These are phyloP conservation scores for Melipona beecheii DNA, from an alignment of 2,888 invertebrate genomes.

Conservation along the genomic window DNA sequence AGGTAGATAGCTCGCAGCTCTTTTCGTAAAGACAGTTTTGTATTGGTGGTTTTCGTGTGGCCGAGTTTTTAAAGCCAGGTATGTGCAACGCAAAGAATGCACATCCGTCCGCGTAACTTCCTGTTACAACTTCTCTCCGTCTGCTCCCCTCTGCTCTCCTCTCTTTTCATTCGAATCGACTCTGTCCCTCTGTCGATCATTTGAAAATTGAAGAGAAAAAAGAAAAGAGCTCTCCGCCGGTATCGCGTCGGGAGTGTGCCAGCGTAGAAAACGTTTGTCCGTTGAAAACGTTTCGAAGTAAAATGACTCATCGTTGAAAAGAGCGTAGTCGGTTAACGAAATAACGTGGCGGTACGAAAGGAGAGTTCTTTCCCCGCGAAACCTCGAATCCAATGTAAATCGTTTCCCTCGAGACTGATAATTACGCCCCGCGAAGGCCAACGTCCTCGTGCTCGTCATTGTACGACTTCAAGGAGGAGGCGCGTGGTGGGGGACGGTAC, in stretches of 20 bases:
- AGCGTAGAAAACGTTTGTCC: neutral
- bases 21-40: constrained; percentile 35
- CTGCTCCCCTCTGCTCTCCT: neutral
- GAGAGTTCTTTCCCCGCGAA: constrained; percentile 17
- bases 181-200: no score
- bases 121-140: constrained; percentile 38
- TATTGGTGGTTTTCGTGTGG: constrained; percentile 57
- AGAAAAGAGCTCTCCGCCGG: neutral
- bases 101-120: constrained; percentile 53
- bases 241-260: neutral
- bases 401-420: constrained; percentile 56
- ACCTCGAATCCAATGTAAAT: constrained; percentile 55
- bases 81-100: constrained; percentile 38
- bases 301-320: neutral
- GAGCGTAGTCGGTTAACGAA: neutral
- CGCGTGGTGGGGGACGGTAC: constrained; percentile 53
- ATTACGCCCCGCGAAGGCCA: constrained; percentile 63
- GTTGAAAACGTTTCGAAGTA: neutral
- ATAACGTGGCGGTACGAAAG: neutral
- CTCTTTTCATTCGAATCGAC: constrained; percentile 9
- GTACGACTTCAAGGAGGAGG: constrained; percentile 53
- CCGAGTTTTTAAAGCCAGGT: constrained; percentile 26
- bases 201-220: neutral
- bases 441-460: constrained; percentile 64
- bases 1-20: constrained; percentile 53